These are phyloP conservation scores for Diadumene lineata DNA, from an alignment of 92 coral and sea anemone species.

Conservation along the genomic window DNA sequence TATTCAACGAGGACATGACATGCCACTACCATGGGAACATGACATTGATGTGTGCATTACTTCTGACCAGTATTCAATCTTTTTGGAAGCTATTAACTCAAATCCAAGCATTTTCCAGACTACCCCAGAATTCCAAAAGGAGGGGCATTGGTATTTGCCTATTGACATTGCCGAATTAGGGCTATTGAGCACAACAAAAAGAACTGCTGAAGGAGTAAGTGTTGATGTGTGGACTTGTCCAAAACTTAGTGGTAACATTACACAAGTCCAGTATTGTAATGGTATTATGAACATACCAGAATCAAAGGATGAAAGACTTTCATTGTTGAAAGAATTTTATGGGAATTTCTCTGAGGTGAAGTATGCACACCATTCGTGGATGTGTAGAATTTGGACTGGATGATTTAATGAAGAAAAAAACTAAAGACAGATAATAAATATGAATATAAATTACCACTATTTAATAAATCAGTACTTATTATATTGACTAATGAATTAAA, in stretches of 20 bases:
- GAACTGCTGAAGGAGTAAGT: conserved; percentile 55
- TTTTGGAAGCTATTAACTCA: conserved; percentile 29
- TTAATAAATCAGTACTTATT: too few relatives aligned
- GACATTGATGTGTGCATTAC: conserved; percentile 56
- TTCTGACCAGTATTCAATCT: conserved; percentile 35
- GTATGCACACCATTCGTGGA: conserved; percentile 47
- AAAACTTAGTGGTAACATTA: conserved; percentile 31
- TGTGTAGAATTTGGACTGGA: conserved; percentile 65
- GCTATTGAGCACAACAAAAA: conserved; percentile 16
- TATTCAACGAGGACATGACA: conserved; percentile 44
- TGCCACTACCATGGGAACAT: conserved; percentile 70
- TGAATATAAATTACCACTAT: too few relatives aligned
- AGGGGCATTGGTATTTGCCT: conserved; percentile 49
- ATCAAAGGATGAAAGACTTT: conserved; percentile 30
- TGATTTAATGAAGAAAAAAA: background rate
- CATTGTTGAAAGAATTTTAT: conserved; percentile 32
- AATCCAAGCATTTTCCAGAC: conserved; percentile 22
- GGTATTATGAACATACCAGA: conserved; percentile 47
- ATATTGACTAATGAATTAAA: too few relatives aligned
- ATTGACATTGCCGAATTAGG: conserved; percentile 46
- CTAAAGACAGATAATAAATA: too few relatives aligned
- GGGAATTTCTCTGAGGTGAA: conserved; percentile 40
- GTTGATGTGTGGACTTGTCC: conserved; percentile 55
- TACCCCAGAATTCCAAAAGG: conserved; percentile 12
- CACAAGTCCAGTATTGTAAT: conserved; percentile 40